A percentile compares a stretch with the other conserved stretches of the same genome.
Conservation (phyloP, 1,140 invertebrate species). For the Cyrtorhinus lividipennis region DNA sequence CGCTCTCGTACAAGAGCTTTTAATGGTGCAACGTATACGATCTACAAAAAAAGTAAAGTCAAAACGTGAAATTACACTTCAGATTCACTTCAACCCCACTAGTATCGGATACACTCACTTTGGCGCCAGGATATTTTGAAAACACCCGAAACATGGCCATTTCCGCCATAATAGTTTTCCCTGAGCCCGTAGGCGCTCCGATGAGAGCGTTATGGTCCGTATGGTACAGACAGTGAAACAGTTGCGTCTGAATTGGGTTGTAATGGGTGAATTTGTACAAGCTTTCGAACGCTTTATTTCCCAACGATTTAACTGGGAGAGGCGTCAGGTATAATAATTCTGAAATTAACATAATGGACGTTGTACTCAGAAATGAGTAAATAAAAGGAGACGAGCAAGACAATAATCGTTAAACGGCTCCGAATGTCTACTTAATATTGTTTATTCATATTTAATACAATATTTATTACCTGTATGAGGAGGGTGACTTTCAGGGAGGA, state of each 20-base stretch:
- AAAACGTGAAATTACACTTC: background rate
- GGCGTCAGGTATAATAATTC: constrained; percentile 85
- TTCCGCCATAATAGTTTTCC: constrained; percentile 97
- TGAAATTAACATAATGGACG: no score
- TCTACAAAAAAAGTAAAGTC: constrained; percentile 31
- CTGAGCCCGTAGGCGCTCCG: constrained; percentile 95
- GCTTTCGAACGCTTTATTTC: constrained; percentile 57
- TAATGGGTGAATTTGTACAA: constrained; percentile 91
- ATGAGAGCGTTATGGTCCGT: constrained; percentile 88
- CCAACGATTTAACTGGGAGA: constrained; percentile 67
- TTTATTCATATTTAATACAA: no score
- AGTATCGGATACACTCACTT: no score
- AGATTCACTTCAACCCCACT: background rate
- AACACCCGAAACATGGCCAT: constrained; percentile 93
- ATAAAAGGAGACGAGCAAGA: background rate
- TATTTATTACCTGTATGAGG: constrained; percentile 62
- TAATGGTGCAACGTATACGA: constrained; percentile 96
- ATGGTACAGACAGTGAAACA: constrained; percentile 92
- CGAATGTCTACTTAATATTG: no score
- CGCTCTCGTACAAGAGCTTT: constrained; percentile 95
- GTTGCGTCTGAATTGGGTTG: constrained; percentile 98
- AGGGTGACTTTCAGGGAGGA: constrained; percentile 82
- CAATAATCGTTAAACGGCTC: no score
- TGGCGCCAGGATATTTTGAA: constrained; percentile 61
- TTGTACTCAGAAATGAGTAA: no score